Evolutionary conservation across 2,888 invertebrate species (phyloP), one percentile per base, ranked within the genome.

Genomic region (Bedellia somnulentella): DNA sequence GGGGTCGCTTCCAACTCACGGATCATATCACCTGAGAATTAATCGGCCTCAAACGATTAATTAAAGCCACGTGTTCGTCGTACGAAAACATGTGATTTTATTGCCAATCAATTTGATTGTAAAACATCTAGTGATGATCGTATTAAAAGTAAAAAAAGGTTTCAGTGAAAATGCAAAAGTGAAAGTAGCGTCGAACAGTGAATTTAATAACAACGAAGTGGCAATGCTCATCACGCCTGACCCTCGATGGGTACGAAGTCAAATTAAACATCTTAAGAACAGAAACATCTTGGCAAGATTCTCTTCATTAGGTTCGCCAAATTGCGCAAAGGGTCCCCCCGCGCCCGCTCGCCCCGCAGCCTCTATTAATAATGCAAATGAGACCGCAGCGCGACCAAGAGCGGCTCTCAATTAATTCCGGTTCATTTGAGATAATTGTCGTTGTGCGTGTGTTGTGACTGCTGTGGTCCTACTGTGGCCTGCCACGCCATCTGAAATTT

Each of bases 361-460:
- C 60, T 67, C 71, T 73, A 75, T 75, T 75, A 76, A 76, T 76
- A 75, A 76, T 75, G 73, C 66, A 73, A 73, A 73, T 73, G 71
- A 73, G 73, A 67, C 71, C 71, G 68, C 73, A 67, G 67, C 68
- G 55, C 60, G 70, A 66, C 70, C 73, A 73, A 73, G 71, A 66
- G 66, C 64, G 66, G 60, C 62, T 61, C 68, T 53, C 73, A 68
- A 75, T 76, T 76, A 73, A 75, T 73, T 71, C 68, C 57, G 73
- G 67, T 75, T 73, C 73, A 73, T 73, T 75, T 75, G 73, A 68
- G 75, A 73, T 73, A 75, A 75, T 73, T 75, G 73, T 73, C 73
- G 62, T 54, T 59, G 66, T 48, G 56, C 46, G 59, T 47, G 51
- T 59, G 64, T 55, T 66, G 66, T n/a, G n/a, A n/a, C n/a, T n/a